Base-by-base conservation (phyloP, 2,797 vertebrate genomes). In the Acipenser ruthenus region DNA sequence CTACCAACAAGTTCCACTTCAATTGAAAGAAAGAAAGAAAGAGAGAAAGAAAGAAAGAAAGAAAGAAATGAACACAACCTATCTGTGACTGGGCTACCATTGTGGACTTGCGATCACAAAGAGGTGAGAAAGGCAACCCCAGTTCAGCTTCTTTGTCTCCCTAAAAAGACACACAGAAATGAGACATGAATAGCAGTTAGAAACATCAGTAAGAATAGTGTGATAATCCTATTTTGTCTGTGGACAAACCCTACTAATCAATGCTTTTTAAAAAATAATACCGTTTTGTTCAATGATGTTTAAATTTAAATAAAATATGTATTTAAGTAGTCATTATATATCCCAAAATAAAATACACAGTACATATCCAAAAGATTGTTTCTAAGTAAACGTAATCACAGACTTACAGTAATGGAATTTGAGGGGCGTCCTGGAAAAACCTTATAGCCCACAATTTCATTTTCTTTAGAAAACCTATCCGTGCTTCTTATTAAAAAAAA, bases 51-150 rank as follows among this genome's bases (percentile, higher is more conserved):
- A 51, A 12, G 50, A 47, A 48, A 47, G 49, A 53, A 6, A 10
- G 56, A 15, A 10, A 64, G 59, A 18, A 10, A 8, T 65, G 65
- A 53, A 10, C 4, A 74, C 87, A 88, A 99, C 96, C 96, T 83
- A 98, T 98, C 88, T 98, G 96, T 69, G 96, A 99, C 69, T 98
- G 96, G 51, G 96, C 96, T 49, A 99, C 95, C 93, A 98, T 94
- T 1, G 96, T 99, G 63, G 96, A 93, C 72, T 98, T 97, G 63
- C 96, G 92, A 74, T 99, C 96, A 77, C 96, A 99, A 13, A 99
- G 95, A 0, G 96, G 96, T 73, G 96, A 99, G 80, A 99, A 99
- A 0, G 95, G 94, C 79, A 99, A 89, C 49, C 96, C 95, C 55
- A 99, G 83, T 67, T 93, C 89, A 72, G 92, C 90, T 80, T 99